phyloP scores from a whole-genome alignment of 2,888 invertebrate genomes.

The Homarus gammarus region DNA sequence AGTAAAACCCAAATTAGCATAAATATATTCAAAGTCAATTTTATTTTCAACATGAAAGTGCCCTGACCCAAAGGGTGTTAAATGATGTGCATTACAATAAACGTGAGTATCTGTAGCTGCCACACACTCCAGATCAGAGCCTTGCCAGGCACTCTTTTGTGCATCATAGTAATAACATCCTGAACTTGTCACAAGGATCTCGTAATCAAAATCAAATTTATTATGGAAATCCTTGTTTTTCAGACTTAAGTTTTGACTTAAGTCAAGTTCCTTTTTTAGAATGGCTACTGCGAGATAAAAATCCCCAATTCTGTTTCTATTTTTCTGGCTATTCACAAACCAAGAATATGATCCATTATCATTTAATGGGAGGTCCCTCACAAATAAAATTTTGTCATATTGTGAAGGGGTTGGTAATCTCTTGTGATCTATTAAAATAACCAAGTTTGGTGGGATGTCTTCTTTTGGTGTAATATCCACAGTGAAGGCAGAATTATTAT shows the following conservation, averaged over 20 bases:
- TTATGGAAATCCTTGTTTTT: slow-evolving; percentile 32
- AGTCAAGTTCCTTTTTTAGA: background rate
- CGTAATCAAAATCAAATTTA: slow-evolving; percentile 77
- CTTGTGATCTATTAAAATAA: slow-evolving; percentile 59
- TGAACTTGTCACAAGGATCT: slow-evolving; percentile 78
- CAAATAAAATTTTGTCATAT: slow-evolving; percentile 13
- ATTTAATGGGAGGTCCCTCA: slow-evolving; percentile 30
- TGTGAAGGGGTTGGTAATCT: slow-evolving; percentile 66
- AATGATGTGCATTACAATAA: slow-evolving; percentile 77
- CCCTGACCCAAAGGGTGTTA: slow-evolving; percentile 81
- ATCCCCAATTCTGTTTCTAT: slow-evolving; percentile 57
- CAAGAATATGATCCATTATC: slow-evolving; percentile 33
- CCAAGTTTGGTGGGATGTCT: slow-evolving; percentile 8
- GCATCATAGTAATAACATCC: slow-evolving; percentile 79
- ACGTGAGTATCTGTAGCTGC: slow-evolving; percentile 19
- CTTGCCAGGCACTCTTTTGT: slow-evolving; percentile 77
- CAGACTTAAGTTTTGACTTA: slow-evolving; percentile 1
- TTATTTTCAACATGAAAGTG: slow-evolving; percentile 80
- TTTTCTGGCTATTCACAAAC: slow-evolving; percentile 51
- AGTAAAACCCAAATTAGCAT: slow-evolving; percentile 79
- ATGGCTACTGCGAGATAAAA: slow-evolving; percentile 58
- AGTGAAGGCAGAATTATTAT: slow-evolving; percentile 41
- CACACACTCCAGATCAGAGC: slow-evolving; percentile 76
- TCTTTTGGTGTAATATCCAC: slow-evolving; percentile 38
- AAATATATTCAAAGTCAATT: slow-evolving; percentile 81